These are phyloP conservation scores for Empidonax alnorum DNA, from an alignment of 2,113 vertebrate genomes.

Conservation along the genomic window DNA sequence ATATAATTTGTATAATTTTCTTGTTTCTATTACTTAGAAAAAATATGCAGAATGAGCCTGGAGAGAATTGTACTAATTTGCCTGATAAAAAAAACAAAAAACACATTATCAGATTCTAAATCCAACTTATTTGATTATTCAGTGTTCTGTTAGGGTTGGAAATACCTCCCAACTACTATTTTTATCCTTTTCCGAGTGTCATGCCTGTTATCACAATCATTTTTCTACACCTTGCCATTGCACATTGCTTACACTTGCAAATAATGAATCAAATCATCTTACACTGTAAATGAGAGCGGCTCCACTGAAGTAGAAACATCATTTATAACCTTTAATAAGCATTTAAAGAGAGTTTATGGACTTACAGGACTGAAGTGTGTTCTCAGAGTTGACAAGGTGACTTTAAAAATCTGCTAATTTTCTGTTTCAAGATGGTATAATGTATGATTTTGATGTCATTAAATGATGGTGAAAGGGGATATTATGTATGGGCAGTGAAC, in stretches of 20 bases:
- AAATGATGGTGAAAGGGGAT: constrained; percentile 9
- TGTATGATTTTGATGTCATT: constrained; percentile 36
- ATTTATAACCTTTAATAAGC: constrained; percentile 35
- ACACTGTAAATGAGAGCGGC: neutral
- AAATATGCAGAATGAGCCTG: neutral
- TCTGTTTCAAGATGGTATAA: constrained; percentile 41
- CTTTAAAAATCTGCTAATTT: constrained; percentile 53
- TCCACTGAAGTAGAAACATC: constrained; percentile 2
- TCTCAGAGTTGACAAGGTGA: constrained; percentile 38
- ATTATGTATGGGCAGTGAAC: constrained; percentile 17
- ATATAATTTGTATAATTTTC: neutral
- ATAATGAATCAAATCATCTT: neutral
- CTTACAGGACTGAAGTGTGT: neutral
- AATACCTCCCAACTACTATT: neutral
- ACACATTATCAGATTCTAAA: neutral
- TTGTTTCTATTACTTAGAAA: neutral
- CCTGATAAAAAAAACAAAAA: neutral
- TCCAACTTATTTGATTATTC: neutral
- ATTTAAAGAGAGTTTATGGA: constrained; percentile 9
- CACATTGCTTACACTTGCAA: neutral
- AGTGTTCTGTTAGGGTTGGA: neutral
- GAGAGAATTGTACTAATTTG: neutral
- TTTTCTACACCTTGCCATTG: neutral
- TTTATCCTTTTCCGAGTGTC: neutral
- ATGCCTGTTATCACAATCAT: neutral